Conservation (phyloP, 2,797 vertebrate genomes). For the Hozukius guyotensis region DNA sequence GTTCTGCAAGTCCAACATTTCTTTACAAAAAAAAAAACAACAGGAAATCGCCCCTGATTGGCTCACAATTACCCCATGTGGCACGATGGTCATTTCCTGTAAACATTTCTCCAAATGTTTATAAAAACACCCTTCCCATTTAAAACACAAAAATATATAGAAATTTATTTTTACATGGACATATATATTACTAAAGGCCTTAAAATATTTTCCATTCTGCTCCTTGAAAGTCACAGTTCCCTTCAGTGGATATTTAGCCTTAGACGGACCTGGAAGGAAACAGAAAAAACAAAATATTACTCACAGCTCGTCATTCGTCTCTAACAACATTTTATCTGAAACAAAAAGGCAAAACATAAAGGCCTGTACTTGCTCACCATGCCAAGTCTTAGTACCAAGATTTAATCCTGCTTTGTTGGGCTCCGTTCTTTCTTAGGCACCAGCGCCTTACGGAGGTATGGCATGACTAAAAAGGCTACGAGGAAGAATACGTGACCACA, state of each 20-base stretch:
- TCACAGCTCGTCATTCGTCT: not conserved
- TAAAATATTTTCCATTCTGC: constrained; percentile 82
- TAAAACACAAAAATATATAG: constrained; percentile 82
- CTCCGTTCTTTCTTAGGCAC: constrained; percentile 87
- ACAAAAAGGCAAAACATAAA: not conserved
- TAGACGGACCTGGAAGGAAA: constrained; percentile 65
- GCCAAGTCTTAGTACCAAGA: constrained; percentile 29
- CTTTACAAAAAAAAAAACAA: constrained; percentile 24
- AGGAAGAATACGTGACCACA: constrained; percentile 91
- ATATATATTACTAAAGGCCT: constrained; percentile 82
- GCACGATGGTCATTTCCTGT: constrained; percentile 82
- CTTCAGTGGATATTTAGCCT: constrained; percentile 75
- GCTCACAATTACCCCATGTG: constrained; percentile 76
- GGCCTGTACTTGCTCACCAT: constrained; percentile 50
- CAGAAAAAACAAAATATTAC: constrained; percentile 1
- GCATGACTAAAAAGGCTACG: constrained; percentile 83
- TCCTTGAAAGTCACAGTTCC: constrained; percentile 80
- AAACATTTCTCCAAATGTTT: constrained; percentile 79
- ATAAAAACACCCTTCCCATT: constrained; percentile 71
- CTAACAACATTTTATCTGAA: not conserved
- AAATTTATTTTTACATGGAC: constrained; percentile 80
- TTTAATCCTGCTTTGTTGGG: constrained; percentile 79
- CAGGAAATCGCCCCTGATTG: constrained; percentile 71
- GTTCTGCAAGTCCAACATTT: constrained; percentile 48
- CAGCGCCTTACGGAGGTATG: constrained; percentile 88